These are phyloP conservation scores for Arge pagana DNA, from an alignment of 2,888 invertebrate genomes.

Conservation along the genomic window DNA sequence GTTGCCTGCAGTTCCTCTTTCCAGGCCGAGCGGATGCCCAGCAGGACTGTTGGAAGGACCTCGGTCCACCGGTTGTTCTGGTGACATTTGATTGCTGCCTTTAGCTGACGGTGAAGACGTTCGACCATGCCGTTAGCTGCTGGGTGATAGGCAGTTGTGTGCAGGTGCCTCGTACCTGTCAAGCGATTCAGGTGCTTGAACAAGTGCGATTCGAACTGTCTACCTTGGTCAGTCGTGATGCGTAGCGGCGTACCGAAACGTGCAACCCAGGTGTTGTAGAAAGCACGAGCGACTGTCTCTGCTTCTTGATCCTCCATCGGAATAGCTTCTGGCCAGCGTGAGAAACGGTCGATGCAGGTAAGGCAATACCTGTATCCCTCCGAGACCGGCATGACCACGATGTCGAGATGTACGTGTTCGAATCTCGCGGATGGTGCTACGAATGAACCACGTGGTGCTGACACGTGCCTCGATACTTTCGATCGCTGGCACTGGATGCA, in stretches of 20 bases:
- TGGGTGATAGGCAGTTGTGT: constrained; percentile 29
- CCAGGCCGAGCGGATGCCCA: constrained; percentile 39
- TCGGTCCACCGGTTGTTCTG: constrained; percentile 31
- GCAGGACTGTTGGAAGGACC: constrained; percentile 34
- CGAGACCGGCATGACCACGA: constrained; percentile 32
- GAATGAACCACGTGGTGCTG: constrained; percentile 36
- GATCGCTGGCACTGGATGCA: constrained; percentile 47
- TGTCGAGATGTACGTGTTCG: constrained; percentile 4
- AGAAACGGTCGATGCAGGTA: constrained; percentile 43
- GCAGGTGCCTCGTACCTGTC: constrained; percentile 19
- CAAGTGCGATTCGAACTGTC: constrained; percentile 37
- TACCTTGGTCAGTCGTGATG: constrained; percentile 37
- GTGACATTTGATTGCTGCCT: constrained; percentile 35
- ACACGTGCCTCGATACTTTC: constrained; percentile 45
- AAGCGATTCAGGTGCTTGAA: constrained; percentile 28
- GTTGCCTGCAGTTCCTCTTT: constrained; percentile 39
- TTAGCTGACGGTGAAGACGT: constrained; percentile 32
- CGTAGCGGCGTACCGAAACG: constrained; percentile 30
- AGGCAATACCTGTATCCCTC: constrained; percentile 45
- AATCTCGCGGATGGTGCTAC: constrained; percentile 36
- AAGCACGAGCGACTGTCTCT: constrained; percentile 28
- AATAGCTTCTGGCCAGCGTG: constrained; percentile 35
- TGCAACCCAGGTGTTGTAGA: constrained; percentile 30
- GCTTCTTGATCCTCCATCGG: constrained; percentile 28
- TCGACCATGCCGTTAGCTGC: constrained; percentile 32